These are phyloP conservation scores for Melipona bicolor DNA, from an alignment of 2,888 invertebrate species.

Conservation along the genomic window DNA sequence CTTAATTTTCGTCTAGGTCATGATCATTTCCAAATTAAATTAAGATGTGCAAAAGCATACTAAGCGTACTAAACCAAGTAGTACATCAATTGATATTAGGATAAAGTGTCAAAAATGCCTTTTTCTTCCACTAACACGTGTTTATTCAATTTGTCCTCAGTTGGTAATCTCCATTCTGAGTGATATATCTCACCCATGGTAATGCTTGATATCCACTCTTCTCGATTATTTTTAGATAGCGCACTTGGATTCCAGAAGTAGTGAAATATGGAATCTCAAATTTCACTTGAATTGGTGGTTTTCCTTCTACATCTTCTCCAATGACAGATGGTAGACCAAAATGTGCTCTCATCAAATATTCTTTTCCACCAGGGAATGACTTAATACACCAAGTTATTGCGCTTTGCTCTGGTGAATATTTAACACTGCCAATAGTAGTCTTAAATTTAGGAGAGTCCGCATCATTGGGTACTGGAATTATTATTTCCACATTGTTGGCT, in stretches of 20 bases:
- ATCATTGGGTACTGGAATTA: conserved; percentile 97
- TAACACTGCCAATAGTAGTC: conserved; percentile 98
- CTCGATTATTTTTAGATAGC: conserved; percentile 98
- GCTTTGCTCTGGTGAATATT: conserved; percentile 98
- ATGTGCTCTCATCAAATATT: conserved; percentile 98
- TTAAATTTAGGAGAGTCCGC: conserved; percentile 99
- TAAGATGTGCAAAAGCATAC: conserved; percentile 30
- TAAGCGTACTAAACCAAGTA: conserved; percentile 54
- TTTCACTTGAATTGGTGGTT: conserved; percentile 98
- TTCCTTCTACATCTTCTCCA: conserved; percentile 97
- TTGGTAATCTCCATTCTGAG: conserved; percentile 99
- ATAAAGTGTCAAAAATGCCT: conserved; percentile 14
- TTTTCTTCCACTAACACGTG: not conserved
- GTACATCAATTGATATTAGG: conserved; percentile 10
- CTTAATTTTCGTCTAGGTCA: conserved; percentile 13
- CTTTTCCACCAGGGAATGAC: conserved; percentile 99
- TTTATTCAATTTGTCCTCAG: conserved; percentile 92
- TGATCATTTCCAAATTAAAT: not conserved
- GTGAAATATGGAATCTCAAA: conserved; percentile 99
- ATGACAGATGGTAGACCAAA: conserved; percentile 98
- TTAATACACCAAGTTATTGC: conserved; percentile 99
- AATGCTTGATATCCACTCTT: conserved; percentile 99
- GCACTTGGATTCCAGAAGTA: conserved; percentile 98
- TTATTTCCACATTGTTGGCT: conserved; percentile 99
- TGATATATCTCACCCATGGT: conserved; percentile 99